phyloP scores from a whole-genome alignment of 1,140 invertebrate species.

The Apis florea region DNA sequence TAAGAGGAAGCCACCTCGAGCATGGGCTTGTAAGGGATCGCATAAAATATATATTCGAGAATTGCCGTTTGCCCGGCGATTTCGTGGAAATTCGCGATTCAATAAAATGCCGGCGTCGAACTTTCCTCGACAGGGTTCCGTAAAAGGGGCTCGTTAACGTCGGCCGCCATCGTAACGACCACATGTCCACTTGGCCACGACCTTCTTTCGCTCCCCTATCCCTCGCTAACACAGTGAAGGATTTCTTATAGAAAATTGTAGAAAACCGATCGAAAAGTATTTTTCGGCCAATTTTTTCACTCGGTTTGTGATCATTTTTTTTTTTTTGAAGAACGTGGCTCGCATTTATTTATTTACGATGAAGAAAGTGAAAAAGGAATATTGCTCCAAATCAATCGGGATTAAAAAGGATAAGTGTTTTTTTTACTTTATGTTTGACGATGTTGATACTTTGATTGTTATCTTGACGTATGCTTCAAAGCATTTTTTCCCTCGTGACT shows the following conservation, averaged over 20 bases:
- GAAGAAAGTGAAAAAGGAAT: too few species aligned
- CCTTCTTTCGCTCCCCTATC: not conserved
- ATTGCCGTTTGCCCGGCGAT: slow-evolving; percentile 26
- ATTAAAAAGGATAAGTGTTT: too few species aligned
- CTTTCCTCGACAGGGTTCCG: slow-evolving; percentile 12
- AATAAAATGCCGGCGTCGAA: slow-evolving; percentile 24
- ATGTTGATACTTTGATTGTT: too few species aligned
- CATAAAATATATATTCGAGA: slow-evolving; percentile 12
- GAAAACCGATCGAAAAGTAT: not conserved
- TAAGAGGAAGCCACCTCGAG: not conserved
- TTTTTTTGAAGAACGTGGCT: too few species aligned
- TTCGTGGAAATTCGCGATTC: slow-evolving; percentile 26
- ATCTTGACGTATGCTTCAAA: too few species aligned
- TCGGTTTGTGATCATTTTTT: too few species aligned
- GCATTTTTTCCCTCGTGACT: too few species aligned
- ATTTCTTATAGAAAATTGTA: not conserved
- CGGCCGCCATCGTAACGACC: slow-evolving; percentile 23
- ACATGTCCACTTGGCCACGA: slow-evolving; percentile 17
- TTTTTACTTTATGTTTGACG: too few species aligned
- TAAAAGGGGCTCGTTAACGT: slow-evolving; percentile 41
- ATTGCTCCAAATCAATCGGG: too few species aligned
- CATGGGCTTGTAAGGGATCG: not conserved
- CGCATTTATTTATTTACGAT: too few species aligned
- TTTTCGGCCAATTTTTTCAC: too few species aligned
- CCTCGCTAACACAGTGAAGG: not conserved